These are phyloP conservation scores for Mesoclemmys tuberculata DNA, from an alignment of 2,113 vertebrate species.

Conservation along the genomic window DNA sequence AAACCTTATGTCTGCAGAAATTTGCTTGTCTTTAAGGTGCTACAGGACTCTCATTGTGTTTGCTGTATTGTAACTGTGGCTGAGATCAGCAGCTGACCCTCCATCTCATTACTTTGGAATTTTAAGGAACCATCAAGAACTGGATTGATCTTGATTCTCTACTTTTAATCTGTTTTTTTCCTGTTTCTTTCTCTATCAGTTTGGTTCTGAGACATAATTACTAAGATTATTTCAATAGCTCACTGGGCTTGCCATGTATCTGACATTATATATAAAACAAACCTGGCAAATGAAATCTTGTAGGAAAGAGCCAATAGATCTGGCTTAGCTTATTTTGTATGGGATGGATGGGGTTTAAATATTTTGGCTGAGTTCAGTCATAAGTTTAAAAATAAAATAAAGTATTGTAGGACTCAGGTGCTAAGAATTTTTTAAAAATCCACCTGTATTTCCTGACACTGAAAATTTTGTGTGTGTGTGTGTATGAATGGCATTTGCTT, in stretches of 20 bases:
- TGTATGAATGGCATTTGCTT: neutral
- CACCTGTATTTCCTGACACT: neutral
- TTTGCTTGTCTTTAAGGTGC: too few relatives aligned
- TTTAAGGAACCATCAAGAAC: conserved; percentile 12
- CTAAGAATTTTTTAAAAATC: neutral
- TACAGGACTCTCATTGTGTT: too few relatives aligned
- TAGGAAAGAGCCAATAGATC: neutral
- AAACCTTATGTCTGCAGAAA: too few relatives aligned
- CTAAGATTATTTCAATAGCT: neutral
- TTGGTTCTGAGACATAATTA: neutral
- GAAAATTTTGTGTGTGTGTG: neutral
- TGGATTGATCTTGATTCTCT: neutral
- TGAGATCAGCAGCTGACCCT: neutral
- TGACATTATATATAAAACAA: neutral
- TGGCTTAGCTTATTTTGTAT: neutral
- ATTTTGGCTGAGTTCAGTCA: neutral
- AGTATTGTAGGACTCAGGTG: neutral
- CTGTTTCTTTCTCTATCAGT: neutral
- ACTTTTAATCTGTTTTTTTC: neutral
- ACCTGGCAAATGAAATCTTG: neutral
- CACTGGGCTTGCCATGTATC: neutral
- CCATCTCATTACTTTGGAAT: neutral
- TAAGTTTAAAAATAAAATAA: neutral
- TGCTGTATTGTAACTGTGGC: neutral
- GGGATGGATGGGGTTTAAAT: neutral